Evolutionary conservation across 1,140 invertebrate species (phyloP).

Genomic region (Macrosteles quadrilineatus): DNA sequence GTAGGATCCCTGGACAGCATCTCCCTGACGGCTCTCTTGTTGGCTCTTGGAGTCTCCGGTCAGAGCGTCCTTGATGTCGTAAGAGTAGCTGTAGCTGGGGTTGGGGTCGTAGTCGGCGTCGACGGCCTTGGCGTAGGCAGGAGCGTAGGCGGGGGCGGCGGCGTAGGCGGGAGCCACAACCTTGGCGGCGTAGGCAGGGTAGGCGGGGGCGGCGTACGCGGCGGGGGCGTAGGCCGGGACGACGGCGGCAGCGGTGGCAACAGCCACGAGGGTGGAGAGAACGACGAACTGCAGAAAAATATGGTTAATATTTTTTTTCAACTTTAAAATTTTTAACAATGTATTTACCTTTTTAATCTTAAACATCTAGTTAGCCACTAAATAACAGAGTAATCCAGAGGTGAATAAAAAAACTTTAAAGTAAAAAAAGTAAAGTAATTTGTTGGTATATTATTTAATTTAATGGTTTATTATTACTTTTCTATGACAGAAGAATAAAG

Average conservation of each 20-base stretch:
- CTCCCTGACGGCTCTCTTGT: too few relatives aligned
- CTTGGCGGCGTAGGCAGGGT: slow-evolving; percentile 43
- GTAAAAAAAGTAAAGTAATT: too few relatives aligned
- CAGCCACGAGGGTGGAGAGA: slow-evolving; percentile 44
- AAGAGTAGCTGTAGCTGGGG: slow-evolving; percentile 60
- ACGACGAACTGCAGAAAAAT: slow-evolving; percentile 46
- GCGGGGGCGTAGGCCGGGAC: slow-evolving; percentile 20
- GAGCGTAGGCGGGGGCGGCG: slow-evolving; percentile 40
- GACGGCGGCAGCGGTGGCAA: slow-evolving; percentile 41
- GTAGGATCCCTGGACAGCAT: slow-evolving; percentile 41
- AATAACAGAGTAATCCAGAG: too few relatives aligned
- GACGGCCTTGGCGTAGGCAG: slow-evolving; percentile 46
- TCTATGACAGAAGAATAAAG: too few relatives aligned
- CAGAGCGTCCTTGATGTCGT: slow-evolving; percentile 57
- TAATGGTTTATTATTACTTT: too few relatives aligned
- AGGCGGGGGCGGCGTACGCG: slow-evolving; percentile 32
- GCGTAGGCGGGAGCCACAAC: slow-evolving; percentile 42
- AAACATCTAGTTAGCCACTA: too few relatives aligned
- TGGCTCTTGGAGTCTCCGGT: slow-evolving; percentile 61
- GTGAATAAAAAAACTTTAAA: too few relatives aligned
- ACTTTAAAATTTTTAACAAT: not conserved
- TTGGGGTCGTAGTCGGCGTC: slow-evolving; percentile 37
- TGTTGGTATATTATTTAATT: too few relatives aligned
- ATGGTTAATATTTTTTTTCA: too few relatives aligned
- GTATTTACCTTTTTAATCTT: too few relatives aligned